Percentiles rank a stretch among this genome's conserved stretches.
Conservation (phyloP, 2,113 vertebrate genomes). For the Nicator chloris region DNA sequence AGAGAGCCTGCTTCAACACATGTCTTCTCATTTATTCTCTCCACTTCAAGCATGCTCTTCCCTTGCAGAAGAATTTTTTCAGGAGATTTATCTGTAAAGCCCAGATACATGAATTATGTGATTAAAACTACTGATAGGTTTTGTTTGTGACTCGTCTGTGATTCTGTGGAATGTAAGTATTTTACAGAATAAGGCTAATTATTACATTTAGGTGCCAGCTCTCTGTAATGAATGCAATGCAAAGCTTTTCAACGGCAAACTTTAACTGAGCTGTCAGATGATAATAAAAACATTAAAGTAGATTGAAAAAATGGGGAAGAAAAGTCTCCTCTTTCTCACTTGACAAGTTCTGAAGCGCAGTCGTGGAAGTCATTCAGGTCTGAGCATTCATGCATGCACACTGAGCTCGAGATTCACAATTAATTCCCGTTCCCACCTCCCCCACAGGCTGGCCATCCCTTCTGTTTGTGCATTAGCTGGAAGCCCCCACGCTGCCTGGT, state of each 20-base stretch:
- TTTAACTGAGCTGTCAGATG: not conserved
- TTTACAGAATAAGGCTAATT: conserved; percentile 4
- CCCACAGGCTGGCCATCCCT: not conserved
- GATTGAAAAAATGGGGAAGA: not conserved
- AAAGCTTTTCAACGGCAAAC: conserved; percentile 2
- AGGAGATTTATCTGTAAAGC: not conserved
- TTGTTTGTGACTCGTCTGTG: not conserved
- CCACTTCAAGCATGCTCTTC: not conserved
- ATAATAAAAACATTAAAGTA: not conserved
- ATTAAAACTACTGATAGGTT: conserved; percentile 27
- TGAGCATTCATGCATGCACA: conserved; percentile 43
- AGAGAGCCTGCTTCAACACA: not conserved
- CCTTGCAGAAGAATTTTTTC: not conserved
- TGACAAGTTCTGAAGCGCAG: not conserved
- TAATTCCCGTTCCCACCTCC: conserved; percentile 4
- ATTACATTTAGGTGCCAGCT: not conserved
- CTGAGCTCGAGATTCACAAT: conserved; percentile 3
- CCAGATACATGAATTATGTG: not conserved
- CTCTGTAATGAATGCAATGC: not conserved
- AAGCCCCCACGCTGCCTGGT: not conserved
- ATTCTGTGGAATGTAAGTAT: not conserved
- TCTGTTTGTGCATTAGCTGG: not conserved
- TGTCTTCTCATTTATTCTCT: not conserved
- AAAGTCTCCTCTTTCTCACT: not conserved
- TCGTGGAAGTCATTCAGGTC: conserved; percentile 28